These are phyloP conservation scores for Onychostoma macrolepis DNA, from an alignment of 2,113 vertebrate species.

Conservation along the genomic window DNA sequence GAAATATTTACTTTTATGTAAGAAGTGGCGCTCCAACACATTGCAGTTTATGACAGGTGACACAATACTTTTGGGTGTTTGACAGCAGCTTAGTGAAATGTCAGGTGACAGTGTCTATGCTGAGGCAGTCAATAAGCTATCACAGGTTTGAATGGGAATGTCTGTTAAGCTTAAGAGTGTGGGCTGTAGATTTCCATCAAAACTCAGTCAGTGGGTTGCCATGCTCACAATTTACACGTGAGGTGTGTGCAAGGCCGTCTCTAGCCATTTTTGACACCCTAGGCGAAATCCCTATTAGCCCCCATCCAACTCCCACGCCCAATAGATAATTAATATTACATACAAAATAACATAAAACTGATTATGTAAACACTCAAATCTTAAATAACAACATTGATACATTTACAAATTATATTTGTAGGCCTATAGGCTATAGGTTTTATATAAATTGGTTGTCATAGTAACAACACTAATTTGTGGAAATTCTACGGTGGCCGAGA, in stretches of 20 bases:
- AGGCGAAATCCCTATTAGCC: too few species aligned
- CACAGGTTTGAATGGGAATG: slow-evolving; percentile 30
- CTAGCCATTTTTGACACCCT: too few species aligned
- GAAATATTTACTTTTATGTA: neutral
- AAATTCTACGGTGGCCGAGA: too few species aligned
- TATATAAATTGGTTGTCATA: too few species aligned
- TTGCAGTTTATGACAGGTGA: slow-evolving; percentile 34
- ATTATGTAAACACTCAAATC: too few species aligned
- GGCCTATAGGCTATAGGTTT: too few species aligned
- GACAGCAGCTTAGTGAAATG: slow-evolving; percentile 36
- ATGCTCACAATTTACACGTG: neutral
- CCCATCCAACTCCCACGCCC: too few species aligned
- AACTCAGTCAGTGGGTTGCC: slow-evolving; percentile 15
- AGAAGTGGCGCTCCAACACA: neutral
- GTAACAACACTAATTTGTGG: too few species aligned
- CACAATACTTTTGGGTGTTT: slow-evolving; percentile 22
- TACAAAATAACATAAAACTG: too few species aligned
- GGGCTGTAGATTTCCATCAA: slow-evolving; percentile 9
- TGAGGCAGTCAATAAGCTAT: slow-evolving; percentile 40
- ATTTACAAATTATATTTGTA: too few species aligned
- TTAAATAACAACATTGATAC: too few species aligned
- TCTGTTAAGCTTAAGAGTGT: slow-evolving; percentile 35
- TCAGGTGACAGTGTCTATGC: slow-evolving; percentile 37
- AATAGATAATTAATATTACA: too few species aligned
- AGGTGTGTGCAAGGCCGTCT: neutral